Base-by-base conservation (phyloP, 30 jellyfish, hydroid and myxozoan species). In the Phacellophora camtschatica region DNA sequence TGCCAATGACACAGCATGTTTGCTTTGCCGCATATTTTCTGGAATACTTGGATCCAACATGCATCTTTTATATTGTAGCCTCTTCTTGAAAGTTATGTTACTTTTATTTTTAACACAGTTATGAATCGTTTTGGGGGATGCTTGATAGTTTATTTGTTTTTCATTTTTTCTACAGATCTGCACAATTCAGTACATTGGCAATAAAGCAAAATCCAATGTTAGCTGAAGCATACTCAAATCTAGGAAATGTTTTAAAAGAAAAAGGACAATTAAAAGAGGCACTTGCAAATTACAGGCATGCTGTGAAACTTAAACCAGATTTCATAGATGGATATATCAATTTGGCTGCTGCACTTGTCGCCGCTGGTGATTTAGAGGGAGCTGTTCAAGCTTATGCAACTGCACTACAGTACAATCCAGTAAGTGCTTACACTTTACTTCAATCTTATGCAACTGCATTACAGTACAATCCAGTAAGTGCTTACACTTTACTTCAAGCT, bases 321-420 rank as follows among this genome's bases (percentile, higher is more conserved):
- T 89, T 89, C 54, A 89, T 89, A 35, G 97, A 89, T 58, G 97
- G 97, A 0, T 89, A 89, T 45, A 89, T 89, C 37, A 89, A 89
- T 61, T 45, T 89, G 22, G 97, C 97, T 20, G 98, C 98, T 66
- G 98, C 98, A 1, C 87, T 92, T 11, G 98, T 92, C 10, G 96
- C 98, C 49, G 98, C 98, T 68, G 96, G 98, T 32, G 98, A 92
- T 66, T 78, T 92, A 34, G 98, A 92, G 35, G 98, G 98, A 18
- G 98, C 98, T 16, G 98, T 92, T 8, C 98, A 92, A 54, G 96
- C 98, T 32, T 92, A 92, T 79, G 98, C 98, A 20, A 92, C 98
- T 33, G 98, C 98, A 8, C 45, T 92, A 33, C 95, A 92, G 48
- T 92, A 92, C 51, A 92, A 92, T 71, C 98, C 98, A 33, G 98